Evolutionary conservation across 1,140 invertebrate species (phyloP).

Genomic region (Zaprionus inermis): DNA sequence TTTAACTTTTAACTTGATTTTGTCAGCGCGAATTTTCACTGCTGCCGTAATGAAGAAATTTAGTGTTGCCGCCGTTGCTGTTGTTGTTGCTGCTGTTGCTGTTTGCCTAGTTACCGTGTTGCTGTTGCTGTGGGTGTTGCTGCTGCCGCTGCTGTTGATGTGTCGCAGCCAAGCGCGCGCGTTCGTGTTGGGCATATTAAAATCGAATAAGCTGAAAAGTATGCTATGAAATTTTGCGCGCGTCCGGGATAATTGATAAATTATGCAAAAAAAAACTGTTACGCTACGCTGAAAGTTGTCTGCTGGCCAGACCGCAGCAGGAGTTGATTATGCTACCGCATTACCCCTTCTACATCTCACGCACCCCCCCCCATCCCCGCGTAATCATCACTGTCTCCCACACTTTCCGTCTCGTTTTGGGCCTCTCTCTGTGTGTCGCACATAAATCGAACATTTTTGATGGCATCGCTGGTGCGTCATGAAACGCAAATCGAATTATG

Average conservation of each 20-base stretch:
- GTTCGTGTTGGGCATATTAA: conserved; percentile 39
- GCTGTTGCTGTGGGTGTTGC: conserved; percentile 3
- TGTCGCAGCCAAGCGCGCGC: too few relatives aligned
- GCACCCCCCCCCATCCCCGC: neutral
- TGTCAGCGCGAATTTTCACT: conserved; percentile 9
- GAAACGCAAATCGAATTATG: conserved; percentile 44
- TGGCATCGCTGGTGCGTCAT: conserved; percentile 18
- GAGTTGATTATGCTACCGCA: conserved; percentile 9
- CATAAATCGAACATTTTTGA: conserved; percentile 41
- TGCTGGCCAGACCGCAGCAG: neutral
- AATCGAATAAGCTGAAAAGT: conserved; percentile 39
- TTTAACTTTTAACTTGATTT: conserved; percentile 68
- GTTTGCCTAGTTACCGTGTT: conserved; percentile 1
- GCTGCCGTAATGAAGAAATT: conserved; percentile 39
- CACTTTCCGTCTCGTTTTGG: neutral
- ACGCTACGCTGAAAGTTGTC: conserved; percentile 8
- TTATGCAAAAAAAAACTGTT: conserved; percentile 30
- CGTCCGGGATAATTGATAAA: conserved; percentile 44
- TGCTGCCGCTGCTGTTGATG: neutral
- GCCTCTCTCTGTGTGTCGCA: neutral
- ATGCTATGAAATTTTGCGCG: conserved; percentile 45
- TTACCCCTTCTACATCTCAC: too few relatives aligned
- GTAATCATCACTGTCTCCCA: neutral
- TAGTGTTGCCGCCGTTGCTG: conserved; percentile 2
- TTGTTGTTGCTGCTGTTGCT: neutral